Conservation (phyloP, 1,140 invertebrate genomes). For the Lepidostoma basale region DNA sequence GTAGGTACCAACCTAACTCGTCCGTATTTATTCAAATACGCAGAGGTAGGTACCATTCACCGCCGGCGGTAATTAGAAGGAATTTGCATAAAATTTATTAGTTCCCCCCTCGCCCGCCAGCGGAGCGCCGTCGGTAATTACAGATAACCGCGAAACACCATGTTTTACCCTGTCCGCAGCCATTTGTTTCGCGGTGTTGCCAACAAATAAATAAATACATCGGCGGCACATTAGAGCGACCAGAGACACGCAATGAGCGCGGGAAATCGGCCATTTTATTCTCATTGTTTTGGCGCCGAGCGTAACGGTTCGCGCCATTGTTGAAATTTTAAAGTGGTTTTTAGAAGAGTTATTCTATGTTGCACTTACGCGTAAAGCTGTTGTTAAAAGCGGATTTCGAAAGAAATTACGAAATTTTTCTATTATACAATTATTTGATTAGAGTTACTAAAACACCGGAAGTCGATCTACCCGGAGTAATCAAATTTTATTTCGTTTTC, state of each 20-base stretch:
- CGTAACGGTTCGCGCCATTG: not conserved
- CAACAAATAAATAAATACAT: slow-evolving; percentile 45
- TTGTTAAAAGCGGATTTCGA: no score
- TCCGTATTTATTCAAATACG: slow-evolving; percentile 44
- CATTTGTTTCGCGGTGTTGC: slow-evolving; percentile 36
- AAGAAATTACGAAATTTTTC: no score
- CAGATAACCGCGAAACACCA: slow-evolving; percentile 31
- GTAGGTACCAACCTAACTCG: no score
- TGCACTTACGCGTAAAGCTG: no score
- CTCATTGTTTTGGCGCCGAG: not conserved
- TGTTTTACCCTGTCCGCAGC: slow-evolving; percentile 40
- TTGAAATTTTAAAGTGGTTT: not conserved
- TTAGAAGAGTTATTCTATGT: not conserved
- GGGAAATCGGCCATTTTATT: slow-evolving; percentile 3
- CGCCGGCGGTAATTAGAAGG: slow-evolving; percentile 42
- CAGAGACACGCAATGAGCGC: not conserved
- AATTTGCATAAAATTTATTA: slow-evolving; percentile 46
- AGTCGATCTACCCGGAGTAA: no score
- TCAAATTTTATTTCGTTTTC: not conserved
- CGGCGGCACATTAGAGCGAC: slow-evolving; percentile 33
- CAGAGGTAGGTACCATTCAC: no score
- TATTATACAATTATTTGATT: no score
- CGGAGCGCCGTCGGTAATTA: slow-evolving; percentile 30
- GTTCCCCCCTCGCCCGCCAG: not conserved
- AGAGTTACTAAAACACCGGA: no score